phyloP scores from a whole-genome alignment of 2,797 vertebrate species.

The Enteromius anoplus region DNA sequence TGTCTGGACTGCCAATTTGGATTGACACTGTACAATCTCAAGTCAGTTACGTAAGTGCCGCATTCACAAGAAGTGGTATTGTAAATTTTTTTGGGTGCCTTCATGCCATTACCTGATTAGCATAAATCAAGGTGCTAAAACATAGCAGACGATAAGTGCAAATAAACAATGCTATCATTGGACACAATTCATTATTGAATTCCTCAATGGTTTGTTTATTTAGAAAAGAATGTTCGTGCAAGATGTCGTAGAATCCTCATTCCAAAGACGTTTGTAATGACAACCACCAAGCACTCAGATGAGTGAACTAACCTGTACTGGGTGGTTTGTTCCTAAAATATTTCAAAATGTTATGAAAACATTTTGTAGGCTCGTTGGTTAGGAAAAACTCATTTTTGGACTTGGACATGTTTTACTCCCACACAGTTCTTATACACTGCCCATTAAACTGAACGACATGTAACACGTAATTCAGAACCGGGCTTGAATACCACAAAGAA shows the following conservation, averaged over 20 bases:
- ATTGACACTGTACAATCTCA: not conserved
- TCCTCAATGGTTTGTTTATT: constrained; percentile 4
- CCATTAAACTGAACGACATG: constrained; percentile 10
- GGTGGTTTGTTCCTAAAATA: constrained; percentile 27
- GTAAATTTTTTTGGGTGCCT: not conserved
- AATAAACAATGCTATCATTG: constrained; percentile 27
- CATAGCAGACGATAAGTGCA: constrained; percentile 4
- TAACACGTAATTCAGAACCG: constrained; percentile 8
- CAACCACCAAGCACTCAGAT: constrained; percentile 33
- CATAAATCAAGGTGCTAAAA: constrained; percentile 25
- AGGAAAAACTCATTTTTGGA: not conserved
- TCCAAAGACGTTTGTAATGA: constrained; percentile 39
- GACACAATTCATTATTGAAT: constrained; percentile 30
- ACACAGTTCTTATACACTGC: constrained; percentile 13
- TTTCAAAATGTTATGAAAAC: constrained; percentile 31
- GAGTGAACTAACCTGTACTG: constrained; percentile 30
- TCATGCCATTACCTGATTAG: not conserved
- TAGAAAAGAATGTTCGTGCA: constrained; percentile 20
- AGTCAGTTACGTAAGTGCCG: not conserved
- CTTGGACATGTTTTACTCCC: constrained; percentile 18
- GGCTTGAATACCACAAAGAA: constrained; percentile 27
- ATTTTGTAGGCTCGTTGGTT: constrained; percentile 16
- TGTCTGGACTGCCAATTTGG: not conserved
- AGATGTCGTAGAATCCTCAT: constrained; percentile 37
- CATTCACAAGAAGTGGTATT: not conserved